These are phyloP conservation scores for Eurystomus gularis DNA, from an alignment of 2,113 vertebrate species.

Conservation along the genomic window DNA sequence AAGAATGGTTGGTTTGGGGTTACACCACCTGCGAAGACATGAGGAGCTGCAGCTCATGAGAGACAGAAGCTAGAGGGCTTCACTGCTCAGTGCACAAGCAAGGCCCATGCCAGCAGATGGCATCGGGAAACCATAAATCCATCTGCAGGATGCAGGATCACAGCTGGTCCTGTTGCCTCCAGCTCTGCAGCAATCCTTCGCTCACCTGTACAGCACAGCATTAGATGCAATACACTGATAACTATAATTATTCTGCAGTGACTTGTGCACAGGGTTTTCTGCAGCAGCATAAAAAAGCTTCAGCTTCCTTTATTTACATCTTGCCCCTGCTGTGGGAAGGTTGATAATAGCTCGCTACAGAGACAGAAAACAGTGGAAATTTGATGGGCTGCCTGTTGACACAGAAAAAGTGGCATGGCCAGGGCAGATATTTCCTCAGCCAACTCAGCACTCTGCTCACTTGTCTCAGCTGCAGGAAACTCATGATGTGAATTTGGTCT, in stretches of 20 bases:
- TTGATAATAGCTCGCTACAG: not conserved
- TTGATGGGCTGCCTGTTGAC: not conserved
- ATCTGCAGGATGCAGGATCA: fast-evolving
- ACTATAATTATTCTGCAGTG: not conserved
- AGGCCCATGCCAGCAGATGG: slow-evolving; percentile 58
- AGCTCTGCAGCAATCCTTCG: not conserved
- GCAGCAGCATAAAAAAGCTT: not conserved
- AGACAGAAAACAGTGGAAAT: not conserved
- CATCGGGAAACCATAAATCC: slow-evolving; percentile 34
- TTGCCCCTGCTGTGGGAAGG: not conserved
- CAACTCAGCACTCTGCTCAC: not conserved
- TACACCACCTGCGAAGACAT: not conserved
- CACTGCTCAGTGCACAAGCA: not conserved
- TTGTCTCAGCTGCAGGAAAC: not conserved
- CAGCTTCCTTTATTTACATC: not conserved
- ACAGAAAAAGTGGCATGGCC: not conserved
- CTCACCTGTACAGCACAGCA: fast-evolving
- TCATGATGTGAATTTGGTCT: not conserved
- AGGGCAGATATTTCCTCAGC: not conserved
- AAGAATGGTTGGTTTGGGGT: not conserved
- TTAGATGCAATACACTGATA: not conserved
- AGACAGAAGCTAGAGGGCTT: not conserved
- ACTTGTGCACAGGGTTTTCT: not conserved
- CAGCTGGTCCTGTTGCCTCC: not conserved
- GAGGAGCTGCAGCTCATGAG: not conserved